A percentile compares a stretch with the other conserved stretches of the same genome.
Evolutionary conservation across 2,888 invertebrate species (phyloP).

Genomic region (Cryptus viduatorius): DNA sequence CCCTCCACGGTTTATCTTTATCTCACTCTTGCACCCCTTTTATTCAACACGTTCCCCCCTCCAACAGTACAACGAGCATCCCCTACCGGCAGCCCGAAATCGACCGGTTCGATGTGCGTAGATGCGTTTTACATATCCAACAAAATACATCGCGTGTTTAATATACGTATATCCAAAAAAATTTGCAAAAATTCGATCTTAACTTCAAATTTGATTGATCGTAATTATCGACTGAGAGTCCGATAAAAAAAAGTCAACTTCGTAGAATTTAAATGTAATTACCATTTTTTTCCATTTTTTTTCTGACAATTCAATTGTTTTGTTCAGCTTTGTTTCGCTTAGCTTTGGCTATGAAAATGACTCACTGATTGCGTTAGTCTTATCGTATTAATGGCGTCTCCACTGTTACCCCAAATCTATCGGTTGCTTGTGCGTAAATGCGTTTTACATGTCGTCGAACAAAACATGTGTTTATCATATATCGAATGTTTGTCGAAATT

Average conservation of each 20-base stretch:
- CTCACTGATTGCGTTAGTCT: background rate
- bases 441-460: too few relatives aligned
- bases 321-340: too few relatives aligned
- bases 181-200: background rate
- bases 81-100: slow-evolving; percentile 19
- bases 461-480: too few relatives aligned
- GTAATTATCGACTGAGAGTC: background rate
- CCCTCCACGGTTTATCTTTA: background rate
- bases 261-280: background rate
- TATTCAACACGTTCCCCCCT: slow-evolving; percentile 23
- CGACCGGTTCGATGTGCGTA: slow-evolving; percentile 40
- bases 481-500: too few relatives aligned
- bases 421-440: too few relatives aligned
- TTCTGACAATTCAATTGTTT: too few relatives aligned
- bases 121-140: slow-evolving; percentile 11
- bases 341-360: background rate
- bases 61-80: slow-evolving; percentile 31
- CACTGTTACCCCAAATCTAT: background rate
- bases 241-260: too few relatives aligned
- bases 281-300: too few relatives aligned
- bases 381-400: background rate
- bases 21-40: slow-evolving; percentile 55
- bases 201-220: background rate
- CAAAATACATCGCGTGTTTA: background rate
- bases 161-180: background rate